These are phyloP conservation scores for Hypotaenidia okinawae DNA, from an alignment of 2,797 vertebrate genomes.

Conservation along the genomic window DNA sequence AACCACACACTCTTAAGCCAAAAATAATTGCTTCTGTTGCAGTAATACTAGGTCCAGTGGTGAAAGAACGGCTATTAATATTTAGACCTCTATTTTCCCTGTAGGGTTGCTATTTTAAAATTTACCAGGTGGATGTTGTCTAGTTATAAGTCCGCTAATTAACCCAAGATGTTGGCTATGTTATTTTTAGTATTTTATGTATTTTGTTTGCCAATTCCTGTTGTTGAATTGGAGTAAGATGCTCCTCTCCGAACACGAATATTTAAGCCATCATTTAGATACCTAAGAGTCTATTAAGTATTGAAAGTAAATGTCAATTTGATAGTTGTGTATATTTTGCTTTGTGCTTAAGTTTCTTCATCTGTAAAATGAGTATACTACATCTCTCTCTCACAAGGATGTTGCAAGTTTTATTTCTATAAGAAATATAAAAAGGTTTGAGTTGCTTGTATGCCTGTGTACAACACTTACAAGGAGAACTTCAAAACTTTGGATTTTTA, in stretches of 20 bases:
- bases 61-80: neutral
- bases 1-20: neutral
- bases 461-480: neutral
- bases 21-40: neutral
- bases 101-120: neutral
- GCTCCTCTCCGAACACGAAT: neutral
- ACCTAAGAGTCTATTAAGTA: neutral
- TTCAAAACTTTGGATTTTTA: neutral
- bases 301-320: conserved; percentile 6
- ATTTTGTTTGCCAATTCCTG: neutral
- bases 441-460: neutral
- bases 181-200: neutral
- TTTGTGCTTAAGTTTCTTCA: neutral
- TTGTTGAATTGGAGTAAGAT: neutral
- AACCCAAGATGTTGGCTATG: neutral
- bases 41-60: neutral
- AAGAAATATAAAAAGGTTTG: neutral
- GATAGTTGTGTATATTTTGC: neutral
- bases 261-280: neutral
- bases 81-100: neutral
- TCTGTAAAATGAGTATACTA: neutral
- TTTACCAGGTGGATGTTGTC: neutral
- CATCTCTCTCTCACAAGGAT: neutral
- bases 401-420: neutral
- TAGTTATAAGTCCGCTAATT: neutral